Evolutionary conservation across 2,113 vertebrate species (phyloP).

Genomic region (Bubo bubo): DNA sequence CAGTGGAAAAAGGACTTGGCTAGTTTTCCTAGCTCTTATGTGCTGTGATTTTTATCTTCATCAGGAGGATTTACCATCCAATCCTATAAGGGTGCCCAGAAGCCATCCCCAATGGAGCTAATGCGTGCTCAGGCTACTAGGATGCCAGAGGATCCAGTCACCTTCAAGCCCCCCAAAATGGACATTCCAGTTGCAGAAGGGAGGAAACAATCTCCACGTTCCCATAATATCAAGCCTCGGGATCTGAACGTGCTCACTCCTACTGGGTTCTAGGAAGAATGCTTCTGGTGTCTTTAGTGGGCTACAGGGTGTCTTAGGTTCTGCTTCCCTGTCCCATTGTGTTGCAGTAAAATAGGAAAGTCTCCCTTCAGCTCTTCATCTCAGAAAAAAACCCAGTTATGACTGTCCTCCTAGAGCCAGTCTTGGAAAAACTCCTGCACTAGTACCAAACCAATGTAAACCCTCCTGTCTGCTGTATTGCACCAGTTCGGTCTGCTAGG

Average conservation of each 20-base stretch:
- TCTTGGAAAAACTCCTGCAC: background rate
- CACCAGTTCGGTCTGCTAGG: background rate
- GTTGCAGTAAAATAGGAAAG: constrained; percentile 44
- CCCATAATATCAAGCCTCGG: constrained; percentile 86
- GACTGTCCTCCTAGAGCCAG: background rate
- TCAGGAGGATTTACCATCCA: constrained; percentile 86
- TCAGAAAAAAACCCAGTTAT: background rate
- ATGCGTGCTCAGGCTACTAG: constrained; percentile 85
- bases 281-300: background rate
- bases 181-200: constrained; percentile 79
- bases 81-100: constrained; percentile 87
- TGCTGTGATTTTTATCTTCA: background rate
- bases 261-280: constrained; percentile 83
- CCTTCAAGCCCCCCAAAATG: constrained; percentile 85
- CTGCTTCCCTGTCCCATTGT: background rate
- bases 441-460: background rate
- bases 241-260: constrained; percentile 92
- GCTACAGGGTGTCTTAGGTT: background rate
- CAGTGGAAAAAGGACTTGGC: background rate
- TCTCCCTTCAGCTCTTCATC: constrained; percentile 7
- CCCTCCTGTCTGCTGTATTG: background rate
- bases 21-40: background rate
- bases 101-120: constrained; percentile 88
- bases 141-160: constrained; percentile 78
- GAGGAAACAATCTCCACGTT: constrained; percentile 74